Evolutionary conservation across 2,888 invertebrate genomes (phyloP).

Genomic region (Drosophila meridionalis): DNA sequence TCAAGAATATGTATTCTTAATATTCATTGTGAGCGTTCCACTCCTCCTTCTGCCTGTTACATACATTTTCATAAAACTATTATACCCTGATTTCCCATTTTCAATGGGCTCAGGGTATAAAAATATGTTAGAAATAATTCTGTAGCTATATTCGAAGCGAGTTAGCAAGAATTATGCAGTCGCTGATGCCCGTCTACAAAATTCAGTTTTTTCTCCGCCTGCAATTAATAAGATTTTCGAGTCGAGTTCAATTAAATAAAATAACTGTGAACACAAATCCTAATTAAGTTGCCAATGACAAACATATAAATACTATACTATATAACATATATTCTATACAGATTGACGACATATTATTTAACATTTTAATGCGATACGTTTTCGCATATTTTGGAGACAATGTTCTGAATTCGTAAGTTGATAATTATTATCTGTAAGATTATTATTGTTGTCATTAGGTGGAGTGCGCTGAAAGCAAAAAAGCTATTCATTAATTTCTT

Average conservation of each 20-base stretch:
- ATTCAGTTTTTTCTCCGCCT: neutral
- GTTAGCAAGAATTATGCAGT: neutral
- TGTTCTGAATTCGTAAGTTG: neutral
- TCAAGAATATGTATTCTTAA: no score
- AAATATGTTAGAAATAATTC: no score
- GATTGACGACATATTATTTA: conserved; percentile 5
- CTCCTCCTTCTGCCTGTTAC: no score
- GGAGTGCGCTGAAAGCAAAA: neutral
- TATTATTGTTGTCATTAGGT: neutral
- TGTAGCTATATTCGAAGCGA: neutral
- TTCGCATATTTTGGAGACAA: neutral
- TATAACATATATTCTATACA: neutral
- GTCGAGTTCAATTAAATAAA: conserved; percentile 31
- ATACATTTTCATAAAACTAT: no score
- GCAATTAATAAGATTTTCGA: conserved; percentile 18
- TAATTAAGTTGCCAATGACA: conserved; percentile 67
- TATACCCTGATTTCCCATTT: no score
- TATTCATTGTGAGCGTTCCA: no score
- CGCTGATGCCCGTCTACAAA: neutral
- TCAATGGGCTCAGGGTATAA: no score
- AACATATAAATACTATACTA: conserved; percentile 15
- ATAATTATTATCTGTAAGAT: neutral
- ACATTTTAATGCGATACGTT: conserved; percentile 3
- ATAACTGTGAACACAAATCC: conserved; percentile 29
- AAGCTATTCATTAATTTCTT: neutral